Evolutionary conservation across 2,797 vertebrate species (phyloP), one percentile per base, ranked within the genome.

Genomic region (Labroides dimidiatus): DNA sequence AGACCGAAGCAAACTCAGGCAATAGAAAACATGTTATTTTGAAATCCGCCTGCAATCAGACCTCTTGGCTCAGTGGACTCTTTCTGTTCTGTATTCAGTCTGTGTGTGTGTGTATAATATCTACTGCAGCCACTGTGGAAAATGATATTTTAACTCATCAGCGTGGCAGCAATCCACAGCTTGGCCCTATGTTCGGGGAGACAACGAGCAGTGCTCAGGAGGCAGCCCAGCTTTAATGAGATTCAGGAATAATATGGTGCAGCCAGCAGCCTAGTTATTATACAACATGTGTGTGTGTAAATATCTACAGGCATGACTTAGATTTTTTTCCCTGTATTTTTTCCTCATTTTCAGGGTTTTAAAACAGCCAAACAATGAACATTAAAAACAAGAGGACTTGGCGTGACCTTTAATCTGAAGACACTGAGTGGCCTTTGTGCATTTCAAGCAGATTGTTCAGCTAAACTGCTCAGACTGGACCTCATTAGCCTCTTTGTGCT

Each of bases 371-470:
- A 33, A 33, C 30, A 33, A 33, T 7, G 7, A 33, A 54, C 53
- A 59, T 55, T 59, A 71, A 54, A 43, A 68, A 33, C 49, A 64
- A 30, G 19, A 50, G 44, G 19, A 37, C 57, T 30, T 16, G 45
- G 51, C 1, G n/a, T 67, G 72, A 59, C 77, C 70, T 70, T 71
- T 71, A 45, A 53, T 37, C 44, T 41, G 50, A 30, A 39, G 33
- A 54, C 15, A 33, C 49, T 24, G 13, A 72, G 52, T 41, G 20
- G 17, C 23, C 24, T 48, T 37, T 11, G 24, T 69, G 67, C 54
- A 59, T 55, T 49, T 45, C 20, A 19, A 58, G 45, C 43, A 48
- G 47, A 64, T 21, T 69, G 47, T 33, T 59, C n/a, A 50, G 72
- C 68, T 50, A 19, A 67, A 45, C 55, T 61, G 59, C 27, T 39